A percentile compares a stretch with the other conserved stretches of the same genome.
Conservation (phyloP, 2,113 vertebrate species). For the Cephalopholis sonnerati region DNA sequence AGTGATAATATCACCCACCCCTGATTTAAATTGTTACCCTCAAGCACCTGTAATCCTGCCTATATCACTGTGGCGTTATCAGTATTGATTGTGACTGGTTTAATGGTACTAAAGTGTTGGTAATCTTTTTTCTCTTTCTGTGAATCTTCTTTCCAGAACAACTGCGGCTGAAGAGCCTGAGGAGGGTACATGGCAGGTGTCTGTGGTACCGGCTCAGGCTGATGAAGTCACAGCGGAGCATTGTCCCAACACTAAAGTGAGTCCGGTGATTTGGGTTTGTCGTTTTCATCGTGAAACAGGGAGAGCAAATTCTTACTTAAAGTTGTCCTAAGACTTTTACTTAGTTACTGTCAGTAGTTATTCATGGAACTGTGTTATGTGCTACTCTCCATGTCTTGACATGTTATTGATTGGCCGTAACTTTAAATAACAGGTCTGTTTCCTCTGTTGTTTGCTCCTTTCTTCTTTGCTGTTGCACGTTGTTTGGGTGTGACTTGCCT, state of each 20-base stretch:
- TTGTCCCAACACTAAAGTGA: conserved; percentile 96
- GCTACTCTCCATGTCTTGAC: neutral
- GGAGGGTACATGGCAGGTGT: conserved; percentile 96
- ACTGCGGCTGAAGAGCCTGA: conserved; percentile 95
- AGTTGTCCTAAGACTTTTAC: neutral
- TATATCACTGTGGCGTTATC: neutral
- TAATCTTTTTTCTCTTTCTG: neutral
- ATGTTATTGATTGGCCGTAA: neutral
- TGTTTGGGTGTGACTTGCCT: conserved; percentile 4
- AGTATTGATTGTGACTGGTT: neutral
- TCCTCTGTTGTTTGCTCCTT: neutral
- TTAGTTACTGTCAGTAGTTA: neutral
- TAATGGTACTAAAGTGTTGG: neutral
- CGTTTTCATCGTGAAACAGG: neutral
- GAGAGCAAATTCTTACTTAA: neutral
- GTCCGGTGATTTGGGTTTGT: conserved; percentile 69
- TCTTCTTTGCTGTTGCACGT: neutral
- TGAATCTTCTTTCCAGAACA: conserved; percentile 86
- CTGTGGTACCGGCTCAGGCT: conserved; percentile 96
- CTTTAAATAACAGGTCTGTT: neutral
- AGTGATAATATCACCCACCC: neutral
- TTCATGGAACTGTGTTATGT: neutral
- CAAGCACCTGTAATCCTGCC: neutral
- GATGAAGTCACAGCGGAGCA: conserved; percentile 96
- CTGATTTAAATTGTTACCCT: neutral